Base-by-base conservation (phyloP, 2,888 invertebrate species). In the Synergus laeviventris region DNA sequence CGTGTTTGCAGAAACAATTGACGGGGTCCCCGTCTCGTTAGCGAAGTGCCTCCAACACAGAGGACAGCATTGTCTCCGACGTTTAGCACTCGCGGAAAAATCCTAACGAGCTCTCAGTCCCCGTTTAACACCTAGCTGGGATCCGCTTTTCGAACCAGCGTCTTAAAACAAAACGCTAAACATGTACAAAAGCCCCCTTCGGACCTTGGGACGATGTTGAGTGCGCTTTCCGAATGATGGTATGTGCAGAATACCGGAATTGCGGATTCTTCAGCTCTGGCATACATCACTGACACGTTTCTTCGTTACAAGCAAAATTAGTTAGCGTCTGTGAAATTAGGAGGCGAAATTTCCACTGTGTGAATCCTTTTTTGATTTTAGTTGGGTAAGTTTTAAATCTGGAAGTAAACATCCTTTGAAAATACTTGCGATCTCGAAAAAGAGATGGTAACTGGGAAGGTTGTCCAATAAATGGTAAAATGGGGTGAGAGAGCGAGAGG, bases 1-100 rank as follows among this genome's bases (percentile, higher is more conserved):
- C 83, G 78, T 83, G 84, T 84, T 85, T 85, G 84, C 83, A 80
- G 87, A 89, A 90, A 90, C 90, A 91, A 91, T 91, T 89, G 90
- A 90, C 91, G 89, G 90, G 86, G 85, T 87, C 87, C 78, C 78
- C 79, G 86, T 88, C 88, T 89, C 88, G 88, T 88, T 88, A 88
- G 88, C 88, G 87, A 82, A 82, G 78, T 78, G 82, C 84, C 79
- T 82, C 81, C 81, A 84, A 81, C 84, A 84, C 81, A 85, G 84
- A 82, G 82, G 81, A 82, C 83, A 83, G 83, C 85, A 84, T 85
- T 85, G 84, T 85, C 82, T 82, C 79, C 79, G 83, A 79, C 87
- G 85, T 87, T 90, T 90, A 90, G 87, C 90, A 87, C 89, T 85
- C 87, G 87, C 87, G 89, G 90, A 89, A 90, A 90, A 90, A 90